Evolutionary conservation across 2,113 vertebrate genomes (phyloP).

Genomic region (Neotoma lepida): DNA sequence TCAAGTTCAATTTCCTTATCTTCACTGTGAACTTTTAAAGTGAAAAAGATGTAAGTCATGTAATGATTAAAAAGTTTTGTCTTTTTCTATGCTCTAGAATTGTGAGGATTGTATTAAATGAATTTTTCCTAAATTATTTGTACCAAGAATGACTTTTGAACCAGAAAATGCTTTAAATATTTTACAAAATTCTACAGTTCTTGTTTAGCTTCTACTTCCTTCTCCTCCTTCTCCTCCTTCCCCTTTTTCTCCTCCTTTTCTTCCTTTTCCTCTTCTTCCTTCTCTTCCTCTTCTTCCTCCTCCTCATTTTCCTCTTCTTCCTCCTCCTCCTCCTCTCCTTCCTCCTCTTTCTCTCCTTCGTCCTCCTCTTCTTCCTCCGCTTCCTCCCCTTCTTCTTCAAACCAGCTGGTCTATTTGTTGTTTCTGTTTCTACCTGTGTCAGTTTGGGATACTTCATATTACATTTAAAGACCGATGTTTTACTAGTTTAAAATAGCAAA

Average conservation of each 20-base stretch:
- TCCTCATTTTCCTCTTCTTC: not conserved
- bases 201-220: not conserved
- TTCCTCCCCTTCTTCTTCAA: not conserved
- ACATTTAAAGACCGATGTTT: not conserved
- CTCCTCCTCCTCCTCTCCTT: not conserved
- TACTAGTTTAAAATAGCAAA: conserved; percentile 37
- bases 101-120: conserved; percentile 4
- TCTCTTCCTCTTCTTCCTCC: not conserved
- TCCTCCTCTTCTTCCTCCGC: not conserved
- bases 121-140: not conserved
- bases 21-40: not conserved
- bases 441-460: conserved; percentile 23
- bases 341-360: not conserved
- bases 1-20: not conserved
- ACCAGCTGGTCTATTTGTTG: not conserved
- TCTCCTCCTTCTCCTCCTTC: not conserved
- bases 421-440: conserved; percentile 32
- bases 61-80: not conserved
- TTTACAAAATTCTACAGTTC: not conserved
- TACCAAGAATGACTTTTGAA: conserved; percentile 34
- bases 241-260: not conserved
- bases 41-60: not conserved
- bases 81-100: not conserved
- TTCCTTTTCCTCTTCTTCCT: not conserved
- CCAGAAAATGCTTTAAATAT: not conserved